phyloP scores from a whole-genome alignment of 1,140 invertebrate species.

The Goniozus legneri region DNA sequence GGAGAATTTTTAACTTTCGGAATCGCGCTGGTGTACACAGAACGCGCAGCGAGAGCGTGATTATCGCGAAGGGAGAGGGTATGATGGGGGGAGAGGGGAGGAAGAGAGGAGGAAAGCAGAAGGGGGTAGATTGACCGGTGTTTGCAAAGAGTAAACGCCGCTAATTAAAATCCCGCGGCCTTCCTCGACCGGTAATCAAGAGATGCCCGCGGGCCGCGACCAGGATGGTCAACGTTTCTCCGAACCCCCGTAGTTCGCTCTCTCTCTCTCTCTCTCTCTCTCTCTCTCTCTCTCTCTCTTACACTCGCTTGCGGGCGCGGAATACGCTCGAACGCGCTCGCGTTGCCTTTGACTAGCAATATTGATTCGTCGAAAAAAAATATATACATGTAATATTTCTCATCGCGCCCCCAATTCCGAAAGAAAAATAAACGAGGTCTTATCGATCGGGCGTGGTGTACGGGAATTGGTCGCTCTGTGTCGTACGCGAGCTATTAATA shows the following conservation, averaged over 20 bases:
- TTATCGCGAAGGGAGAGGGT: too few relatives aligned
- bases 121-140: constrained; percentile 34
- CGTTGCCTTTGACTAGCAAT: neutral
- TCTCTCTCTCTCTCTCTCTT: neutral
- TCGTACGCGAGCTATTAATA: constrained; percentile 32
- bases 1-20: too few relatives aligned
- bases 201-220: constrained; percentile 43
- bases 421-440: too few relatives aligned
- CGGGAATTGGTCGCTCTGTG: too few relatives aligned
- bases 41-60: too few relatives aligned
- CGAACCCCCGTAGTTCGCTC: constrained; percentile 21
- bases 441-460: too few relatives aligned
- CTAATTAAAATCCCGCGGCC: constrained; percentile 53
- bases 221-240: constrained; percentile 42
- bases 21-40: too few relatives aligned
- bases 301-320: neutral
- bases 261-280: neutral
- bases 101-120: too few relatives aligned
- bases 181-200: constrained; percentile 46
- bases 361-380: too few relatives aligned
- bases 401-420: too few relatives aligned
- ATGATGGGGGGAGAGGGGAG: too few relatives aligned
- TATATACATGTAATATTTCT: too few relatives aligned
- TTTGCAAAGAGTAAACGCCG: constrained; percentile 49
- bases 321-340: neutral